These are phyloP conservation scores for Actenoides hombroni DNA, from an alignment of 2,113 vertebrate genomes.

Conservation along the genomic window DNA sequence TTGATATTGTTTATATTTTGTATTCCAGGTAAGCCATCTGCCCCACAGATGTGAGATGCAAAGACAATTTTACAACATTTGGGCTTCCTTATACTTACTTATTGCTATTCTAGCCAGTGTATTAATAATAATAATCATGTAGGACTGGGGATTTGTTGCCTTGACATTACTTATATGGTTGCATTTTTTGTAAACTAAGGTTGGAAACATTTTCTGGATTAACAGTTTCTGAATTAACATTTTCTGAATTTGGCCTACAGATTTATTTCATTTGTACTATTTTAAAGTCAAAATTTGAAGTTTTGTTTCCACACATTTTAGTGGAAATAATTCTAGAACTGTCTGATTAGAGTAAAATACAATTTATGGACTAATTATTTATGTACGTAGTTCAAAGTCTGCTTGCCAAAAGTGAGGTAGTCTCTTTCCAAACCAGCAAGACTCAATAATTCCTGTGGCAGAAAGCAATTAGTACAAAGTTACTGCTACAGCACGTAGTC, in stretches of 20 bases:
- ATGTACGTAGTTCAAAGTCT: not conserved
- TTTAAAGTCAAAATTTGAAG: not conserved
- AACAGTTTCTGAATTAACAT: not conserved
- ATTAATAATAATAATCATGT: not conserved
- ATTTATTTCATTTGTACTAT: not conserved
- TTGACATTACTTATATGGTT: not conserved
- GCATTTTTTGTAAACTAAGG: not conserved
- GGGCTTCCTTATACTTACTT: not conserved
- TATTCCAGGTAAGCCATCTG: not conserved
- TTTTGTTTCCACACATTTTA: not conserved
- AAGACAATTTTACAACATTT: not conserved
- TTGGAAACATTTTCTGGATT: not conserved
- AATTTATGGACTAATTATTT: not conserved
- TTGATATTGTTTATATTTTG: not conserved
- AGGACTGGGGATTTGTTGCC: not conserved
- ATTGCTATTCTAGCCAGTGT: not conserved
- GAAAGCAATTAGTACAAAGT: not conserved
- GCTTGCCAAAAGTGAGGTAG: not conserved
- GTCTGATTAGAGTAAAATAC: not conserved
- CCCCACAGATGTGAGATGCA: not conserved
- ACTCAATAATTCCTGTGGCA: not conserved
- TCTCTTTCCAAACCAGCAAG: not conserved
- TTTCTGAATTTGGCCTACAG: not conserved
- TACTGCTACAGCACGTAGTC: not conserved
- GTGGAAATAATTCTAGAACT: not conserved